phyloP scores from a whole-genome alignment of 2,113 vertebrate genomes.

The Rhinopomastus cyanomelas region DNA sequence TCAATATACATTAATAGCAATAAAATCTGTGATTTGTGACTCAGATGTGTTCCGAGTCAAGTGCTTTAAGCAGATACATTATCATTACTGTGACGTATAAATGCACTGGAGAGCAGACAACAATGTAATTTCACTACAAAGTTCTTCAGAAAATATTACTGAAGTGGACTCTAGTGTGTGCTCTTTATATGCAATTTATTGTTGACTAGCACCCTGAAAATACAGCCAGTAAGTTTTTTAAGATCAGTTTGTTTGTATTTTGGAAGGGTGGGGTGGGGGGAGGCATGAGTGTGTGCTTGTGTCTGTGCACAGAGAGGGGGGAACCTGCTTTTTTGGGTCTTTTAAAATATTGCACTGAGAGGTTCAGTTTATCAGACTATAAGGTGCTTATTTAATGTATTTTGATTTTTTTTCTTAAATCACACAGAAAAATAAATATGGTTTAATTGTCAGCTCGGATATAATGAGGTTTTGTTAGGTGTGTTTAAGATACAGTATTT shows the following conservation, averaged over 20 bases:
- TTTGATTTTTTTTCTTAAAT: neutral
- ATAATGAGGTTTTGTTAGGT: conserved; percentile 28
- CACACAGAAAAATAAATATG: neutral
- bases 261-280: too few relatives aligned
- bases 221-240: conserved; percentile 27
- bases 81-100: conserved; percentile 56
- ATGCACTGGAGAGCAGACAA: conserved; percentile 64
- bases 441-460: conserved; percentile 8
- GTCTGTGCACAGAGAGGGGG: neutral
- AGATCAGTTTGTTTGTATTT: conserved; percentile 6
- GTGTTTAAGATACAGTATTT: conserved; percentile 15
- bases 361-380: neutral
- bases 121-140: conserved; percentile 56
- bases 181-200: conserved; percentile 31
- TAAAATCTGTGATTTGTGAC: conserved; percentile 65
- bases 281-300: neutral
- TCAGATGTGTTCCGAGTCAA: conserved; percentile 60
- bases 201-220: conserved; percentile 25
- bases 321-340: neutral
- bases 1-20: conserved; percentile 48
- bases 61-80: conserved; percentile 69
- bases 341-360: neutral
- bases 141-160: conserved; percentile 57
- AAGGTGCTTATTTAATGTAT: neutral
- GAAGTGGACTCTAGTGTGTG: conserved; percentile 20